phyloP scores from a whole-genome alignment of 2,888 invertebrate species.

The Villa cingulata region DNA sequence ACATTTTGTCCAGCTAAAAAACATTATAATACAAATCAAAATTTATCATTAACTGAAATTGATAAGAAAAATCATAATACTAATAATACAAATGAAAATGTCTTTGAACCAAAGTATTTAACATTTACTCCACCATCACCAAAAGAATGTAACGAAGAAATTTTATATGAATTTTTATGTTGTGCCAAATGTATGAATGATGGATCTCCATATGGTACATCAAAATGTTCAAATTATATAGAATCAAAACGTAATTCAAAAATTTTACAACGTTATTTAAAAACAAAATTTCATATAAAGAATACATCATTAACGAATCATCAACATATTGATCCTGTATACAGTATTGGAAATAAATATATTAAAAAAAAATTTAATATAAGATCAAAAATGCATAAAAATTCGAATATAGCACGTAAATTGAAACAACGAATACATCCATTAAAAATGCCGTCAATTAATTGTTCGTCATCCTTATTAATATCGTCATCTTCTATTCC shows the following conservation, averaged over 20 bases:
- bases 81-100: background rate
- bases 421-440: background rate
- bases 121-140: slow-evolving; percentile 13
- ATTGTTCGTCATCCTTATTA: no score
- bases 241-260: slow-evolving; percentile 14
- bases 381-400: slow-evolving; percentile 7
- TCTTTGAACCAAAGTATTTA: slow-evolving; percentile 28
- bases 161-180: slow-evolving; percentile 35
- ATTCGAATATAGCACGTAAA: background rate
- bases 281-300: slow-evolving; percentile 11
- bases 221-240: slow-evolving; percentile 5
- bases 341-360: slow-evolving; percentile 31
- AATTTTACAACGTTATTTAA: slow-evolving; percentile 23
- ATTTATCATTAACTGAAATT: background rate
- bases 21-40: background rate
- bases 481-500: no score
- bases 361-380: slow-evolving; percentile 15
- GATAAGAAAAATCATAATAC: slow-evolving; percentile 1
- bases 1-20: no score
- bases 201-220: slow-evolving; percentile 14
- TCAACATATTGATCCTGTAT: slow-evolving; percentile 24
- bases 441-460: background rate
- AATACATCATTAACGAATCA: background rate
- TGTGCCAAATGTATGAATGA: slow-evolving; percentile 37
- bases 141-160: slow-evolving; percentile 19